These are phyloP conservation scores for Dipus sagitta DNA, from an alignment of 2,797 vertebrate genomes.

Conservation along the genomic window DNA sequence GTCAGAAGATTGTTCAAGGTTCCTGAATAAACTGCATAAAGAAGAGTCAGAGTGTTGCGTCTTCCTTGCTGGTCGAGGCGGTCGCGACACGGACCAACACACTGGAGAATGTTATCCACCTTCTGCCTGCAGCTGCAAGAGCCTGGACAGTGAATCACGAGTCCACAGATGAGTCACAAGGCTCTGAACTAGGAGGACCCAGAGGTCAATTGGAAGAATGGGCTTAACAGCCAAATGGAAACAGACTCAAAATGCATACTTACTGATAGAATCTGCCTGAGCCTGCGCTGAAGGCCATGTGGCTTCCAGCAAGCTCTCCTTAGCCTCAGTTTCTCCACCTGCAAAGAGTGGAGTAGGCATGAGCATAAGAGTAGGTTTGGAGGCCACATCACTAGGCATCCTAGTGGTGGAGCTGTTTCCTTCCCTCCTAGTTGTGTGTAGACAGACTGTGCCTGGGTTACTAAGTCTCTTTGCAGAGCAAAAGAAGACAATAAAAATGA, in stretches of 20 bases:
- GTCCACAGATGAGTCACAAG: not conserved
- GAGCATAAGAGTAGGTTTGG: rapidly evolving
- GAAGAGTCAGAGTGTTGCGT: no score
- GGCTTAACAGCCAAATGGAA: no score
- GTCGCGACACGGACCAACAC: no score
- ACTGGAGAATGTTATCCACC: not conserved
- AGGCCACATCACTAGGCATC: not conserved
- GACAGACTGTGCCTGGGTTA: not conserved
- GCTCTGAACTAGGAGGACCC: no score
- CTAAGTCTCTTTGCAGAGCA: not conserved
- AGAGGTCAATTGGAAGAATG: rapidly evolving
- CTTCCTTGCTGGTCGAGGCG: no score
- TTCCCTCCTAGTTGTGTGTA: not conserved
- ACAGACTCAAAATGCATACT: rapidly evolving
- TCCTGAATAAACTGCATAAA: no score
- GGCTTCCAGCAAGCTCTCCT: not conserved
- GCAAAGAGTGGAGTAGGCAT: not conserved
- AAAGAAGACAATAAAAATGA: not conserved
- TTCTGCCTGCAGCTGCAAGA: not conserved
- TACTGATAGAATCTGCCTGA: rapidly evolving
- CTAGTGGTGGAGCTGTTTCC: not conserved
- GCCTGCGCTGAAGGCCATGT: not conserved
- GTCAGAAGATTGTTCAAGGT: no score
- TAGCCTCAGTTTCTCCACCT: not conserved
- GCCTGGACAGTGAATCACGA: not conserved